Base-by-base conservation (phyloP, 2,797 vertebrate species). In the Anableps anableps region DNA sequence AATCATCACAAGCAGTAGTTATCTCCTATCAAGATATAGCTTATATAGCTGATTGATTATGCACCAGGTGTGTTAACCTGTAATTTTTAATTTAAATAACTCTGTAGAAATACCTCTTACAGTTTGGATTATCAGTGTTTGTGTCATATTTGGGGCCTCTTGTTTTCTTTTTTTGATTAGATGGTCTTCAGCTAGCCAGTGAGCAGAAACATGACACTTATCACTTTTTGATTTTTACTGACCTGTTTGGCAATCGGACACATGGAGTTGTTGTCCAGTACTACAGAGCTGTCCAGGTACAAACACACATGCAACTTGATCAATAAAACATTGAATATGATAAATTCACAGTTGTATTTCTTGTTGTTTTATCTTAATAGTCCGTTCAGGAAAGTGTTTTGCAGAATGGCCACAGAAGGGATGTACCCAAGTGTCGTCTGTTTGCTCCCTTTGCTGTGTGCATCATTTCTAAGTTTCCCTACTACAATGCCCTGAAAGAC, bases 141-240 rank as follows among this genome's bases (percentile, higher is more conserved):
- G 23, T 51, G 21, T 77, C 21, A 45, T 45, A 19, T 64, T 38
- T 64, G 71, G 36, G 74, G 1, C 8, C 21, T 72, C 1, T 81
- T 77, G 17, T 88, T 81, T 68, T 31, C 4, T 1, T 73, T 80
- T 80, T 4, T 80, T 79, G 72, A 0, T 3, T 87, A 99, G 99
- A 96, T 91, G 98, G 98, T 74, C 90, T 99, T 84, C 89, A 93
- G 70, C 9, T 98, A 89, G 87, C 95, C 77, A 92, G 48, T 29
- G 97, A 98, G 83, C 95, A 94, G 19, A 94, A 83, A 92, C 97
- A 98, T 31, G 97, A 98, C 85, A 89, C 82, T 10, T 95, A 98
- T 88, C 99, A 99, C 88, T 99, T 98, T 93, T 95, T 99, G 89
- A 98, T 99, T 84, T 99, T 99, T 83, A 99, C 99, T 0, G 98